Conservation (phyloP, 1,140 invertebrate species). For the Brachionus asplanchnoidis region DNA sequence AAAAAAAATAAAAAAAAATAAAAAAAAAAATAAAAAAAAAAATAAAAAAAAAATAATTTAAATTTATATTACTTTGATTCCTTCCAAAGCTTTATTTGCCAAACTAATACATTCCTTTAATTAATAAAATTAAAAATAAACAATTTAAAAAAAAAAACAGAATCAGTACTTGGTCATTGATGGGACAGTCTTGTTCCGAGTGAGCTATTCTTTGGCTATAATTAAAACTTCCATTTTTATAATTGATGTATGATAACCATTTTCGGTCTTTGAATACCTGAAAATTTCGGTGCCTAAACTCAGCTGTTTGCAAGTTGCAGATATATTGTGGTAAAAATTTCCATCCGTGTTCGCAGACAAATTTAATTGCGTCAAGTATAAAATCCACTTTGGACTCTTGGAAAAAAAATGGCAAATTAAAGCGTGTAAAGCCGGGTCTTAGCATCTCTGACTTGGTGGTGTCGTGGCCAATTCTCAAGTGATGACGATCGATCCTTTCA, state of each 20-base stretch:
- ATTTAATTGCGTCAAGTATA: slow-evolving; percentile 74
- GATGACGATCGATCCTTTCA: slow-evolving; percentile 8
- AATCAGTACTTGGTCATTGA: background rate
- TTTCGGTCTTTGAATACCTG: slow-evolving; percentile 68
- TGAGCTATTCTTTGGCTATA: background rate
- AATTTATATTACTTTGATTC: background rate
- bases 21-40: slow-evolving; percentile 39
- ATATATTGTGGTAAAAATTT: slow-evolving; percentile 80
- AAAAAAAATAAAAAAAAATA: slow-evolving; percentile 34
- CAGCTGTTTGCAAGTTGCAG: slow-evolving; percentile 76
- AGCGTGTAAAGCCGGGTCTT: slow-evolving; percentile 73
- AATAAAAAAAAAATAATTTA: slow-evolving; percentile 22
- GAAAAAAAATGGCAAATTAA: slow-evolving; percentile 80
- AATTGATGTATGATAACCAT: slow-evolving; percentile 73
- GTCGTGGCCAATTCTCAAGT: slow-evolving; percentile 38
- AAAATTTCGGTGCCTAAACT: slow-evolving; percentile 74
- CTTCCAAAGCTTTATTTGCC: slow-evolving; percentile 41
- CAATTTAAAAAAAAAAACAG: background rate
- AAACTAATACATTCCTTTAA: slow-evolving; percentile 45
- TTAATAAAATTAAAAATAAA: background rate
- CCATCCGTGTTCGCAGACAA: slow-evolving; percentile 81
- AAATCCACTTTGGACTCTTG: slow-evolving; percentile 71
- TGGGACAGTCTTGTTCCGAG: background rate
- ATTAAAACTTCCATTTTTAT: slow-evolving; percentile 50
- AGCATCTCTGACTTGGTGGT: slow-evolving; percentile 16